Evolutionary conservation across 2,888 invertebrate genomes (phyloP).

Genomic region (Nyleta sp.): DNA sequence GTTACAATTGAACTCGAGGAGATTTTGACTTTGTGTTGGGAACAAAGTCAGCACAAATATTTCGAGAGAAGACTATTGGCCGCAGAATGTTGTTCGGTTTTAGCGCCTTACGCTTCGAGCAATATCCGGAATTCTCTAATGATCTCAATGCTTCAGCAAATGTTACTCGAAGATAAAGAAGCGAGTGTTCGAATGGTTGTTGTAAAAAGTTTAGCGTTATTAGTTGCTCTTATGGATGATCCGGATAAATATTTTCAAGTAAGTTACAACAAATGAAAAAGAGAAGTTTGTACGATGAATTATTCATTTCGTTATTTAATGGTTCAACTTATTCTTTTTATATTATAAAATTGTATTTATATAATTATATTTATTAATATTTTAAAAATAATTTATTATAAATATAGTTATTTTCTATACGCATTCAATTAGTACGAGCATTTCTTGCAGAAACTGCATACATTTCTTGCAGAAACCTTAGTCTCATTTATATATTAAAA

Average conservation of each 20-base stretch:
- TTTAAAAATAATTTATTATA: neutral
- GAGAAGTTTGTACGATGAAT: neutral
- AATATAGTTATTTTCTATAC: neutral
- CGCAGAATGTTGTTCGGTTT: slow-evolving; percentile 87
- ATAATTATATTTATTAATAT: too few relatives aligned
- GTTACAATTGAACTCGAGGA: slow-evolving; percentile 86
- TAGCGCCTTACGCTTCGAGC: slow-evolving; percentile 87
- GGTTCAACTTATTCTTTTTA: slow-evolving; percentile 1
- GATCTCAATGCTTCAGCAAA: slow-evolving; percentile 88
- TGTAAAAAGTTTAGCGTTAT: slow-evolving; percentile 85
- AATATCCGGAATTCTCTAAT: slow-evolving; percentile 87
- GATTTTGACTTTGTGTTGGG: slow-evolving; percentile 89
- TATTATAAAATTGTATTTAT: neutral
- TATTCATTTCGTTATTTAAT: too few relatives aligned
- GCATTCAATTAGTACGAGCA: neutral
- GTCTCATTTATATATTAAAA: too few relatives aligned
- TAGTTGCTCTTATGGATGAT: slow-evolving; percentile 86
- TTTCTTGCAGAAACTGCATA: too few relatives aligned
- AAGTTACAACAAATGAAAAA: neutral
- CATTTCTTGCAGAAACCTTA: too few relatives aligned
- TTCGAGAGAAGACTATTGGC: slow-evolving; percentile 87
- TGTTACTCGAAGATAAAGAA: slow-evolving; percentile 87
- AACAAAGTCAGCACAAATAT: slow-evolving; percentile 88
- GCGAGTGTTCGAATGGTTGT: slow-evolving; percentile 86
- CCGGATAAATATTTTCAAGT: slow-evolving; percentile 85